phyloP scores from a whole-genome alignment of 2,113 vertebrate species.

The Cyphomyrus plagiostoma region DNA sequence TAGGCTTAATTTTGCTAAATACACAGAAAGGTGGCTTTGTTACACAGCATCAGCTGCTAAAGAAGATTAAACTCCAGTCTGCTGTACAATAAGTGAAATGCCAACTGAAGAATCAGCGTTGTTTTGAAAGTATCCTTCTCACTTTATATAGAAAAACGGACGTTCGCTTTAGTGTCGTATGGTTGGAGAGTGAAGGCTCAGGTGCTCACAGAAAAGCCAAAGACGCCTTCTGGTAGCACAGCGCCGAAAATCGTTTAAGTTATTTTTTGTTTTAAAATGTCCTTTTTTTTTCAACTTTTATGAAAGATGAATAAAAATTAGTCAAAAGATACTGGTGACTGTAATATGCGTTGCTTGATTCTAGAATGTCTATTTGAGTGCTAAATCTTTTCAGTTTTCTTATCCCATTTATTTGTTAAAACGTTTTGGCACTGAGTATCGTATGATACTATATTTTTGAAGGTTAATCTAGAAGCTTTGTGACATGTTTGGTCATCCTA shows the following conservation, averaged over 20 bases:
- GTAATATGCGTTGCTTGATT: not conserved
- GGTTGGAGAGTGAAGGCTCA: not conserved
- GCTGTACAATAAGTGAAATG: not conserved
- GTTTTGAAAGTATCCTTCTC: conserved; percentile 5
- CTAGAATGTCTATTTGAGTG: not conserved
- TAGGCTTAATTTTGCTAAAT: conserved; percentile 7
- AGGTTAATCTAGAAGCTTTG: not conserved
- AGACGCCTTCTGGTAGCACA: conserved; percentile 11
- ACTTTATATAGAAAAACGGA: not conserved
- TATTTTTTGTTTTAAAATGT: not conserved
- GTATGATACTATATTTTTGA: not conserved
- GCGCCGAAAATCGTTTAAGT: not conserved
- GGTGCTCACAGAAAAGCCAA: conserved; percentile 2
- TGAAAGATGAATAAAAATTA: conserved; percentile 3
- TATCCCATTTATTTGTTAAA: not conserved
- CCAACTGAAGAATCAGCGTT: not conserved
- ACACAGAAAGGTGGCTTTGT: not conserved
- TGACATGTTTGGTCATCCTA: not conserved
- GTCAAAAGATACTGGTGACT: not conserved
- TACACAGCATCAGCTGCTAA: conserved; percentile 6
- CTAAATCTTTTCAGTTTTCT: conserved; percentile 3
- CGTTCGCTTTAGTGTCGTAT: not conserved
- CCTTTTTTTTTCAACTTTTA: not conserved
- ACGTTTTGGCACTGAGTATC: not conserved
- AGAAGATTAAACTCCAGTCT: conserved; percentile 4